phyloP scores from a whole-genome alignment of 2,113 vertebrate genomes.

The Rostratula benghalensis region DNA sequence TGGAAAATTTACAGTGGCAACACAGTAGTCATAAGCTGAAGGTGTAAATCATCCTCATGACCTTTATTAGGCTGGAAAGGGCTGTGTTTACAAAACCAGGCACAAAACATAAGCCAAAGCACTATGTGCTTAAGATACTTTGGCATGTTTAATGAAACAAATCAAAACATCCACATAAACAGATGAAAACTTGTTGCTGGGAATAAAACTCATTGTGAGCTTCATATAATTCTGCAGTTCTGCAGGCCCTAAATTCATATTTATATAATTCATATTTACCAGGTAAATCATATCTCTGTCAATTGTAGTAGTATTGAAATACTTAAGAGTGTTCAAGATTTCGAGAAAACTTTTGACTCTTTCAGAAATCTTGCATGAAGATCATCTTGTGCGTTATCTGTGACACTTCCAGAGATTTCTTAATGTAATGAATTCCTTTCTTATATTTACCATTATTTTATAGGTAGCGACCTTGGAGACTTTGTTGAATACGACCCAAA shows the following conservation, averaged over 20 bases:
- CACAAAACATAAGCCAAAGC: slow-evolving; percentile 4
- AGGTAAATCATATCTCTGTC: not conserved
- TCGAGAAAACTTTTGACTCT: not conserved
- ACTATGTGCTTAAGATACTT: not conserved
- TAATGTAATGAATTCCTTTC: not conserved
- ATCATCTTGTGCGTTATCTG: not conserved
- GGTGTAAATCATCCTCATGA: slow-evolving; percentile 31
- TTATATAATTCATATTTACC: not conserved
- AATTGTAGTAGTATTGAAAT: not conserved
- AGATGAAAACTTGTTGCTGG: not conserved
- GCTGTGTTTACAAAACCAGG: not conserved
- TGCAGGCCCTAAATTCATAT: not conserved
- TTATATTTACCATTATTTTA: not conserved
- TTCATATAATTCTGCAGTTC: not conserved
- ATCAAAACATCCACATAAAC: slow-evolving; percentile 1
- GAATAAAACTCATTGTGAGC: not conserved
- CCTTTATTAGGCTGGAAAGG: slow-evolving; percentile 5
- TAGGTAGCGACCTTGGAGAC: slow-evolving; percentile 92
- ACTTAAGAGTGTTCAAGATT: not conserved
- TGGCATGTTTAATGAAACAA: not conserved
- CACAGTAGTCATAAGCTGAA: not conserved
- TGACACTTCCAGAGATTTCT: not conserved
- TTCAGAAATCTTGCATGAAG: not conserved
- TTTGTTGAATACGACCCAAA: slow-evolving; percentile 94
- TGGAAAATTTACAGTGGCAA: slow-evolving; percentile 25